A percentile compares a stretch with the other conserved stretches of the same genome.
These are phyloP conservation scores for Esox masquinongy DNA, from an alignment of 2,797 vertebrate species.

Conservation along the genomic window DNA sequence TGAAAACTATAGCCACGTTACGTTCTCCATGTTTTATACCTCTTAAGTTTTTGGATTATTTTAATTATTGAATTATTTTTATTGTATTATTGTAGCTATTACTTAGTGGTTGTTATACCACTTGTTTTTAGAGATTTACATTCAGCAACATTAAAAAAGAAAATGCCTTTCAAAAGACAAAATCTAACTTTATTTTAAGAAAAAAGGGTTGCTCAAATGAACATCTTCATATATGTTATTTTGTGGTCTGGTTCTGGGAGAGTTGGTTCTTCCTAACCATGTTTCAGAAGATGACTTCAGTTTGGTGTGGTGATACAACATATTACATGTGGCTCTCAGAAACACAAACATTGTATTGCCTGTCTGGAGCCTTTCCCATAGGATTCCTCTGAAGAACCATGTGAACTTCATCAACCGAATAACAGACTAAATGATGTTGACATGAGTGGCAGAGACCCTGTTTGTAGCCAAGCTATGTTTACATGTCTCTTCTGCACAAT, in stretches of 20 bases:
- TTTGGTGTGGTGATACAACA: constrained; percentile 14
- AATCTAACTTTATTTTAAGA: not conserved
- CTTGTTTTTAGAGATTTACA: no score
- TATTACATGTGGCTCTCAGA: constrained; percentile 29
- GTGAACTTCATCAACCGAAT: not conserved
- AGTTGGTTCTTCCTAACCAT: constrained; percentile 11
- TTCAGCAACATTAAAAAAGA: no score
- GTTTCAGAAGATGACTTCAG: constrained; percentile 33
- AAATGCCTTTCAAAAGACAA: not conserved
- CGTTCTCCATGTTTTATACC: no score
- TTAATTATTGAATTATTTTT: no score
- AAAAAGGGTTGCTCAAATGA: not conserved
- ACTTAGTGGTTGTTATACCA: no score
- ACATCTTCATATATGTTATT: not conserved
- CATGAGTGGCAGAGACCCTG: not conserved
- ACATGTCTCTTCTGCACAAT: no score
- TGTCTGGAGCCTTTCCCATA: constrained; percentile 15
- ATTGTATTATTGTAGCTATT: no score
- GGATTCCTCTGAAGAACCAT: constrained; percentile 37
- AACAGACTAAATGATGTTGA: not conserved
- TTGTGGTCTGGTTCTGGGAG: constrained; percentile 34
- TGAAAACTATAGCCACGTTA: no score
- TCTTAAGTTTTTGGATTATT: no score
- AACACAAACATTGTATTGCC: not conserved
- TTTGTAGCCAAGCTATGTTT: not conserved